A percentile compares a stretch with the other conserved stretches of the same genome.
These are phyloP conservation scores for Umimayanthus kanabou DNA, from an alignment of 92 coral and sea anemone genomes.

Conservation along the genomic window DNA sequence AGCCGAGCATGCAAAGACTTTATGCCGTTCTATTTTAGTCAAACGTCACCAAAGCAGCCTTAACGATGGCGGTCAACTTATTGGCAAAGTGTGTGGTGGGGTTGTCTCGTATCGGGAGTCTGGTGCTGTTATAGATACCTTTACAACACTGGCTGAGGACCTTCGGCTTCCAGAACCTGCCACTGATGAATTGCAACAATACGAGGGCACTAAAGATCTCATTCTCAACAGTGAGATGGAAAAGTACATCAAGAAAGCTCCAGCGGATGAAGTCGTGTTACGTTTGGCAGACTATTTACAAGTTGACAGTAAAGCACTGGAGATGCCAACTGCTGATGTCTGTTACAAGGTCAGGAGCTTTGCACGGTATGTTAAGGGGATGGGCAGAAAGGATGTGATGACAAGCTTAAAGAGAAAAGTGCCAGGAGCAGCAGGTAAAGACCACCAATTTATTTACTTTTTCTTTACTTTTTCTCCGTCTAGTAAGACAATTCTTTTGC, in stretches of 20 bases:
- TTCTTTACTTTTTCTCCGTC: too few relatives aligned
- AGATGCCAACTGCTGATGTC: background rate
- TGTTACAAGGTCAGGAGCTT: slow-evolving; percentile 1
- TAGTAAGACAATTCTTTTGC: too few relatives aligned
- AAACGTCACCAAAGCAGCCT: background rate
- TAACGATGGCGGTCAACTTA: background rate
- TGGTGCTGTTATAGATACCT: background rate
- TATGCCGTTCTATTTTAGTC: too few relatives aligned
- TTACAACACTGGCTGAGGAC: background rate
- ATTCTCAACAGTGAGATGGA: background rate
- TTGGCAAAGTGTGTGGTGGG: background rate
- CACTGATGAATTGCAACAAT: background rate
- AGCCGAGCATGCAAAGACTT: too few relatives aligned
- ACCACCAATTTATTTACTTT: too few relatives aligned
- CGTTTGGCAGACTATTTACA: background rate
- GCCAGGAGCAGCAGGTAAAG: background rate
- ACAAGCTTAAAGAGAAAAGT: background rate
- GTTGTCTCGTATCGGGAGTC: background rate
- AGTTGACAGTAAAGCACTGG: slow-evolving; percentile 12
- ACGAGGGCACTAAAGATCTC: background rate
- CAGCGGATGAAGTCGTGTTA: background rate
- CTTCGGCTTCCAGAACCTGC: background rate
- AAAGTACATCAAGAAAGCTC: background rate
- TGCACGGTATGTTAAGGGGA: background rate
- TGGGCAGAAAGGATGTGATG: background rate